These are phyloP conservation scores for Arvicanthis niloticus DNA, from an alignment of 2,113 vertebrate species.

Conservation along the genomic window DNA sequence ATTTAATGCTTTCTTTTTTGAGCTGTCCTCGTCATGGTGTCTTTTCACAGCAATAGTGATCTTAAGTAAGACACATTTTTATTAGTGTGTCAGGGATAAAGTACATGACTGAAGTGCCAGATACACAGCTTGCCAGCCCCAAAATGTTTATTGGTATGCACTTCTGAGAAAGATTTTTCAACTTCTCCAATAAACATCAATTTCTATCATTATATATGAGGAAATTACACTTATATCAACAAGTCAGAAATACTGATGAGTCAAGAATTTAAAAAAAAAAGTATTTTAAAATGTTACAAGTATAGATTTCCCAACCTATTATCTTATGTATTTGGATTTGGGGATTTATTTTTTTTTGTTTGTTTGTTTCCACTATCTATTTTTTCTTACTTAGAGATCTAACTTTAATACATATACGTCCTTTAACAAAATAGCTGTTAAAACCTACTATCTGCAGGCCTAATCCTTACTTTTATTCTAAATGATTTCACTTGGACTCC, in stretches of 20 bases:
- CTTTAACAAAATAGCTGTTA: background rate
- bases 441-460: background rate
- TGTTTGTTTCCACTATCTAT: background rate
- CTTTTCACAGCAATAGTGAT: background rate
- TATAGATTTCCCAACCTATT: background rate
- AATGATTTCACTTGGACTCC: background rate
- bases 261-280: background rate
- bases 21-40: background rate
- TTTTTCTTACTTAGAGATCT: background rate
- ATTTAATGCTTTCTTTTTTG: background rate
- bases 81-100: background rate
- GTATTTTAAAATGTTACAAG: background rate
- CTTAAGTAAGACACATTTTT: background rate
- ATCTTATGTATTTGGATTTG: background rate
- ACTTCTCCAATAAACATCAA: background rate
- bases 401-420: background rate
- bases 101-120: background rate
- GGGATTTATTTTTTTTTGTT: background rate
- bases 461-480: background rate
- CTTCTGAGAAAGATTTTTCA: background rate
- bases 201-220: background rate
- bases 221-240: background rate
- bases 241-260: background rate
- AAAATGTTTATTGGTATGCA: background rate
- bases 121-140: background rate